Base-by-base conservation (phyloP, 2,888 invertebrate genomes). In the Tetranychus piercei region DNA sequence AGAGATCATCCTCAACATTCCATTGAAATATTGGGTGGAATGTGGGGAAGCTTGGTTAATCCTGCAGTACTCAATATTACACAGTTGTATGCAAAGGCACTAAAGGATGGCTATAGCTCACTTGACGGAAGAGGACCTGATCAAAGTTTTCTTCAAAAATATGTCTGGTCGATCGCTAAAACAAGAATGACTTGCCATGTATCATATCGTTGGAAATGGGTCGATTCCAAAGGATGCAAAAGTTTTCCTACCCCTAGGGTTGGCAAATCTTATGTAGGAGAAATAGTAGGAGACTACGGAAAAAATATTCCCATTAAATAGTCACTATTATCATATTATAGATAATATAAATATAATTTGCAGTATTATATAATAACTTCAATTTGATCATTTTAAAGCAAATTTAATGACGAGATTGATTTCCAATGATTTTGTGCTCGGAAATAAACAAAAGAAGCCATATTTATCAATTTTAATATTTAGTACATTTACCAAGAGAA, bases 21-120 rank as follows among this genome's bases (percentile, higher is more conserved):
- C 20, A 71, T 71, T 43, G 44, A 71, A 18, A 71, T 71, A n/a
- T 43, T 71, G 20, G 71, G 71, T 18, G 71, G 71, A 11, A 11
- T 71, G 44, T 71, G 71, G 71, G 44, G 71, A n/a, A 43, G 71
- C 6, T 11, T 15, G 34, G 45, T 44, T 9, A 18, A 45, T 71
- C 22, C 15, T 6, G 9, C 43, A 18, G 15, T 66, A 20, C 20
- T 66, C 22, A 23, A 20, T 69, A 20, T 69, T 20, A 11, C 34
- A 6, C 20, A n/a, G 20, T 55, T 15, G 11, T 44, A 71, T 44
- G 71, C 15, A 7, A 9, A 3, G 34, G 45, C 43, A 34, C 15
- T 55, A 15, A 15, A 9, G 55, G 20, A 1, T 6, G 44, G 20
- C 5, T 71, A n/a, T 44, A n/a, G 4, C 8, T 6, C 11, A 6